Conservation (phyloP, 2,888 invertebrate genomes). For the Leucoptera coffeella region DNA sequence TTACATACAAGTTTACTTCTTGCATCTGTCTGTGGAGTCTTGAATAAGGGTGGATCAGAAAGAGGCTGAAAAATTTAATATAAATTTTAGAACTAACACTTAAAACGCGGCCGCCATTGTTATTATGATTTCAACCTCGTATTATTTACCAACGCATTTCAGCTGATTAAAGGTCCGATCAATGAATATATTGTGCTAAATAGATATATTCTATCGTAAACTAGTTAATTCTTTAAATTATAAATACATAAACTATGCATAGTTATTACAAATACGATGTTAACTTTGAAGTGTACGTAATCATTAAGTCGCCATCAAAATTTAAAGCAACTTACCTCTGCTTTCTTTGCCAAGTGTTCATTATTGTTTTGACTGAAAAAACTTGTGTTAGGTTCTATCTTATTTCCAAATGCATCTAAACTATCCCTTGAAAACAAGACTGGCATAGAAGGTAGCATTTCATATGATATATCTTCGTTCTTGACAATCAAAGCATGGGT, state of each 20-base stretch:
- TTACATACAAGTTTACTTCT: slow-evolving; percentile 15
- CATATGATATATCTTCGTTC: slow-evolving; percentile 16
- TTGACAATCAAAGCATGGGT: slow-evolving; percentile 10
- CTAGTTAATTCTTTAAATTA: background rate
- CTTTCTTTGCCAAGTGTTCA: slow-evolving; percentile 16
- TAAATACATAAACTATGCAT: slow-evolving; percentile 11
- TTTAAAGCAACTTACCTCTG: slow-evolving; percentile 12
- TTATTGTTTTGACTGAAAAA: slow-evolving; percentile 13
- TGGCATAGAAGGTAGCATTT: slow-evolving; percentile 52
- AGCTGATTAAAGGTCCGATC: too few relatives aligned
- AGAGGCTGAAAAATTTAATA: slow-evolving; percentile 19
- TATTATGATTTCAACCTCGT: too few relatives aligned
- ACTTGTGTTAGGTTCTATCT: slow-evolving; percentile 35
- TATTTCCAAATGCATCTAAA: slow-evolving; percentile 44
- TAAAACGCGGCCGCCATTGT: too few relatives aligned
- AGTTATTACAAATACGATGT: slow-evolving; percentile 18
- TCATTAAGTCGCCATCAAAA: slow-evolving; percentile 14
- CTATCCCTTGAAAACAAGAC: slow-evolving; percentile 39
- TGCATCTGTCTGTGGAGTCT: slow-evolving; percentile 12
- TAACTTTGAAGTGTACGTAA: too few relatives aligned
- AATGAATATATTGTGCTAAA: too few relatives aligned
- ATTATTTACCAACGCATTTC: too few relatives aligned
- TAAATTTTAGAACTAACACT: too few relatives aligned
- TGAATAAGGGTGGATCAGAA: slow-evolving; percentile 12
- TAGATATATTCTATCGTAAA: background rate